Conservation (phyloP, 2,888 invertebrate genomes). For the Athetis lepigone region DNA sequence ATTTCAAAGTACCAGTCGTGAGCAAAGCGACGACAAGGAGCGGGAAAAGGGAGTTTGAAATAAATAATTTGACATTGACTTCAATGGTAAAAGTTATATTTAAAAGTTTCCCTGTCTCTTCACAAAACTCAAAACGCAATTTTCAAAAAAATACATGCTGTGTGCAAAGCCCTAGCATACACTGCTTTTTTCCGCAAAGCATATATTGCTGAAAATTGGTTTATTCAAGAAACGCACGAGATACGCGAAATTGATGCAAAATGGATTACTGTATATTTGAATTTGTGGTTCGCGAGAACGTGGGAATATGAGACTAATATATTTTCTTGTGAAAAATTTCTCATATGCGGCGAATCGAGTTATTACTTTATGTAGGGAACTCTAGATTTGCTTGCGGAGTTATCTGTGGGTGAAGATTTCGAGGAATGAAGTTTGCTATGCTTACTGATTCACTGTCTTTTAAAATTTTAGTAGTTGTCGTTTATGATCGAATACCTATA, state of each 20-base stretch:
- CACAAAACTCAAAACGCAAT: too few relatives aligned
- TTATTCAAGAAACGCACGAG: conserved; percentile 34
- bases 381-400: conserved; percentile 10
- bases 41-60: too few relatives aligned
- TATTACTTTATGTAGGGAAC: conserved; percentile 21
- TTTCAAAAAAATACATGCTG: not conserved
- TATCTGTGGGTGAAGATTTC: not conserved
- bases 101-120: too few relatives aligned
- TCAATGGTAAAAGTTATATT: too few relatives aligned
- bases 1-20: too few relatives aligned
- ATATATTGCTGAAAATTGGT: conserved; percentile 36
- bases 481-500: too few relatives aligned
- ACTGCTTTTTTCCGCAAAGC: conserved; percentile 7
- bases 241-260: conserved; percentile 29
- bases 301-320: conserved; percentile 14
- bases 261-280: conserved; percentile 40
- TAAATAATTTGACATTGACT: too few relatives aligned
- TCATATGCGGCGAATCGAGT: conserved; percentile 30
- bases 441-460: too few relatives aligned
- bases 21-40: too few relatives aligned
- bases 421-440: conserved; percentile 7
- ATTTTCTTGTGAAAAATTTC: conserved; percentile 26
- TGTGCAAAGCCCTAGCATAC: not conserved
- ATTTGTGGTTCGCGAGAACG: conserved; percentile 15
- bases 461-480: too few relatives aligned